These are phyloP conservation scores for Macropus fuliginosus DNA, from an alignment of 2,797 vertebrate species.

Conservation along the genomic window DNA sequence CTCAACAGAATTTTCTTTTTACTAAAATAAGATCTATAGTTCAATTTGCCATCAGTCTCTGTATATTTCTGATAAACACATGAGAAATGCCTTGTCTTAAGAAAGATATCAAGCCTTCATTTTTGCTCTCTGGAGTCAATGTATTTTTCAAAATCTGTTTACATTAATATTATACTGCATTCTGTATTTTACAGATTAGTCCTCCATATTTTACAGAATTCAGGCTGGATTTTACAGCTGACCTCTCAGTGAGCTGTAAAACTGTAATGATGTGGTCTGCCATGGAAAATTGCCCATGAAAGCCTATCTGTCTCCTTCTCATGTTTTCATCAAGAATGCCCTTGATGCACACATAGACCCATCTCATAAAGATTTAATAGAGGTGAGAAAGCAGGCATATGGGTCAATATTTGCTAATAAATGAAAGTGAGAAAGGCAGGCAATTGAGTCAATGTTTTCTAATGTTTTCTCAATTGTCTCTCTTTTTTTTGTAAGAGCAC, in stretches of 20 bases:
- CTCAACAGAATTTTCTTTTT: background rate
- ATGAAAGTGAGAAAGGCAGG: background rate
- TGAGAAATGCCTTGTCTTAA: background rate
- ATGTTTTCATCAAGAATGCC: constrained; percentile 5
- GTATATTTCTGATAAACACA: background rate
- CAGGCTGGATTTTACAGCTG: background rate
- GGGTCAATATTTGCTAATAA: constrained; percentile 2
- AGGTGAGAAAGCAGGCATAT: background rate
- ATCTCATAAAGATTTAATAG: constrained; percentile 1
- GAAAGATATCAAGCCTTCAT: background rate
- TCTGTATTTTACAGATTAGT: background rate
- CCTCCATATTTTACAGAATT: background rate
- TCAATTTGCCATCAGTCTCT: background rate
- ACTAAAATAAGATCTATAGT: background rate
- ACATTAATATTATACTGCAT: background rate
- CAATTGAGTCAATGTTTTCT: background rate
- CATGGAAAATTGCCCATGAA: background rate
- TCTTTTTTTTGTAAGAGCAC: background rate
- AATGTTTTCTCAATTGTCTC: background rate
- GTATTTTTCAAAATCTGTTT: background rate
- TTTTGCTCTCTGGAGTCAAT: background rate
- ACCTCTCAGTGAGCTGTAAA: background rate
- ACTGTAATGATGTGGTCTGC: background rate
- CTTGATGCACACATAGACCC: constrained; percentile 6
- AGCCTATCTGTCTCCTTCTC: background rate